Evolutionary conservation across 2,113 vertebrate genomes (phyloP).

Genomic region (Spilogale gracilis): DNA sequence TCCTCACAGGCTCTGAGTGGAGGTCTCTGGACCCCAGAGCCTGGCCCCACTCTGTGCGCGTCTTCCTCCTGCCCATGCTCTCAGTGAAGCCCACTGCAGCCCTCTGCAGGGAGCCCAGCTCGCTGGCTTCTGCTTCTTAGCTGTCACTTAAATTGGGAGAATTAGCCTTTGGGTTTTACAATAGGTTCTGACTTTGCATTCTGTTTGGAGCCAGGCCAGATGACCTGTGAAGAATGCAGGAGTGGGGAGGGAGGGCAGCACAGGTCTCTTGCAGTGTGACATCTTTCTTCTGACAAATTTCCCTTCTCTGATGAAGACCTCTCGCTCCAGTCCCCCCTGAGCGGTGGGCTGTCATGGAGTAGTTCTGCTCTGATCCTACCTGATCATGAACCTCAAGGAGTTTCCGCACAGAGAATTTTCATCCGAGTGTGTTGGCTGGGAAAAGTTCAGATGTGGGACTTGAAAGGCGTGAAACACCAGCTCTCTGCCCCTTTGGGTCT

Average conservation of each 20-base stretch:
- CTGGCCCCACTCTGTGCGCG: accelerated
- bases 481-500: neutral
- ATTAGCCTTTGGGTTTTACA: neutral
- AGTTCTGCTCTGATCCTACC: neutral
- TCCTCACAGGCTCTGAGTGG: accelerated
- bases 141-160: neutral
- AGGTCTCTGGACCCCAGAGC: neutral
- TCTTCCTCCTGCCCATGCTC: accelerated
- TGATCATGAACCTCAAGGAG: accelerated
- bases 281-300: no score
- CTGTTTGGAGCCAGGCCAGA: neutral
- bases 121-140: neutral
- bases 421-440: neutral
- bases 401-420: neutral
- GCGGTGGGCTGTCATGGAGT: accelerated
- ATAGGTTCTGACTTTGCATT: neutral
- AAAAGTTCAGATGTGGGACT: neutral
- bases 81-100: accelerated
- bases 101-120: accelerated
- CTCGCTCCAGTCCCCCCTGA: accelerated
- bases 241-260: accelerated
- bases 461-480: neutral
- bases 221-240: accelerated
- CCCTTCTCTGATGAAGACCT: neutral
- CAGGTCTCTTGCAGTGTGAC: accelerated